These are phyloP conservation scores for Hydropotes inermis DNA, from an alignment of 2,113 vertebrate species.

Conservation along the genomic window DNA sequence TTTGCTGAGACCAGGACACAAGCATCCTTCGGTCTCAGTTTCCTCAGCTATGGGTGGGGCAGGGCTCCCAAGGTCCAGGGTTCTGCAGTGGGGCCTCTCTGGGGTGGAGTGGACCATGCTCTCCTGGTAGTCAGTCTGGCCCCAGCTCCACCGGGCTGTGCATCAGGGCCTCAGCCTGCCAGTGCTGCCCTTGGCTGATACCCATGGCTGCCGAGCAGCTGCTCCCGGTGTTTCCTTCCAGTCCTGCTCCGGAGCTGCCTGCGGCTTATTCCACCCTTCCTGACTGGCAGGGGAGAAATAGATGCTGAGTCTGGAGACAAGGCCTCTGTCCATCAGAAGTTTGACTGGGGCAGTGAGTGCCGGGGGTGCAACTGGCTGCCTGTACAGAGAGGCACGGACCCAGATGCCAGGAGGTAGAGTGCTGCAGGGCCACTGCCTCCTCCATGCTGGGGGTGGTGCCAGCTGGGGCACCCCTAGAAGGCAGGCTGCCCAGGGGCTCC, in stretches of 20 bases:
- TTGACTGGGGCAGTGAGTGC: fast-evolving
- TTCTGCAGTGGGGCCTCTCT: not conserved
- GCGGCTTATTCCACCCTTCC: not conserved
- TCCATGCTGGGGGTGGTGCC: fast-evolving
- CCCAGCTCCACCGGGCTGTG: not conserved
- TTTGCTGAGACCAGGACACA: not conserved
- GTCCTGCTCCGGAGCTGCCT: not conserved
- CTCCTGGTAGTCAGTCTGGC: not conserved
- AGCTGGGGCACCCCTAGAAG: not conserved
- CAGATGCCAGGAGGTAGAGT: no score
- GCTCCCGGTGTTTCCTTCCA: not conserved
- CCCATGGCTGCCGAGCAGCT: not conserved
- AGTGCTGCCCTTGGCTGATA: not conserved
- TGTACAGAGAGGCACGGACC: not conserved
- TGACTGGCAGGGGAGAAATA: not conserved
- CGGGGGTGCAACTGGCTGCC: no score
- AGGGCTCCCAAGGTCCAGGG: not conserved
- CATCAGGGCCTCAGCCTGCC: not conserved
- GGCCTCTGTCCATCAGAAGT: not conserved
- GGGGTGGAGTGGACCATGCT: not conserved
- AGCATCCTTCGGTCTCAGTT: not conserved
- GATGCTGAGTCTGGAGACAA: not conserved
- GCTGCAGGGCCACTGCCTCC: fast-evolving
- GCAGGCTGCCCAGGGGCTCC: not conserved
- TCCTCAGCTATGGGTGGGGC: not conserved